phyloP scores from a whole-genome alignment of 1,140 invertebrate species.

The Pseudomyrmex cubaensis region DNA sequence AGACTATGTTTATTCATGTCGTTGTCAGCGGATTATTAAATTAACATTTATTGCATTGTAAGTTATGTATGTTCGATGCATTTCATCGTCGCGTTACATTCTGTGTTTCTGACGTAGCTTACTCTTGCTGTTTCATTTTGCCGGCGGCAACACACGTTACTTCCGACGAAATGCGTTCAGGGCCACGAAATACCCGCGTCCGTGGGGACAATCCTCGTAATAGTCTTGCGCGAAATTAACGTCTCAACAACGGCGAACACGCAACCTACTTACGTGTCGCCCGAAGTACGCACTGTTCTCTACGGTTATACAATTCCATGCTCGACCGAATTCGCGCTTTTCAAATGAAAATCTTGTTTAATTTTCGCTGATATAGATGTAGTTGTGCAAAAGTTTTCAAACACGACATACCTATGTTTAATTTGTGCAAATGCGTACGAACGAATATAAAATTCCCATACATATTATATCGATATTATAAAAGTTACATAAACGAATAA shows the following conservation, averaged over 20 bases:
- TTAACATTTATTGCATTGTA: constrained; percentile 23
- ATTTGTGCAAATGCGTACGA: too few relatives aligned
- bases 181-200: constrained; percentile 32
- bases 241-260: constrained; percentile 15
- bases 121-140: constrained; percentile 33
- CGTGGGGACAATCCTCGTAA: constrained; percentile 39
- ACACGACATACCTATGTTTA: too few relatives aligned
- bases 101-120: constrained; percentile 33
- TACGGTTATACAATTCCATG: constrained; percentile 22
- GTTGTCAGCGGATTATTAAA: constrained; percentile 52
- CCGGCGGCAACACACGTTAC: constrained; percentile 20
- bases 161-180: constrained; percentile 33
- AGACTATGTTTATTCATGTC: constrained; percentile 16
- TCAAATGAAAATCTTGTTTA: constrained; percentile 1
- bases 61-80: constrained; percentile 1
- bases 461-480: not conserved
- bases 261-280: not conserved
- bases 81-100: not conserved
- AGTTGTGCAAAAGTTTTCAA: not conserved
- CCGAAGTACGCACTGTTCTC: not conserved
- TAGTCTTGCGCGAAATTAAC: constrained; percentile 51
- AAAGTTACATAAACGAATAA: not conserved
- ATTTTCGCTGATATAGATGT: not conserved
- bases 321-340: not conserved
- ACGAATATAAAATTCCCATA: too few relatives aligned